Percentiles rank a stretch among this genome's conserved stretches.
Evolutionary conservation across 2,113 vertebrate species (phyloP).

Genomic region (Sinocyclocheilus maitianheensis): DNA sequence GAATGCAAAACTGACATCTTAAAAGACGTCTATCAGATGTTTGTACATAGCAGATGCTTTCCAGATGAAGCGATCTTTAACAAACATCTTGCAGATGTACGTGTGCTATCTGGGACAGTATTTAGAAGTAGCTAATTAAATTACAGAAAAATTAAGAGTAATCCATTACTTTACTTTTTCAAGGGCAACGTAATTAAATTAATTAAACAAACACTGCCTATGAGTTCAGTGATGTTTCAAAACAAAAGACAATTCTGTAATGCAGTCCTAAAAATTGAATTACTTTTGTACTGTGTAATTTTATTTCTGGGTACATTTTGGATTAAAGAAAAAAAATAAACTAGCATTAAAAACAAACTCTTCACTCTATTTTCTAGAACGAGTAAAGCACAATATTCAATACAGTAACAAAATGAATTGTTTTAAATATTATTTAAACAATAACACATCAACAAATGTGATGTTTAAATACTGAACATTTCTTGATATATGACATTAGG

Average conservation of each 20-base stretch:
- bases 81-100: too few relatives aligned
- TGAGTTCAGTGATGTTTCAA: background rate
- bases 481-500: background rate
- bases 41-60: too few relatives aligned
- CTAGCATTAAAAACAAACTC: background rate
- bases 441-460: background rate
- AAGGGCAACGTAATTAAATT: too few relatives aligned
- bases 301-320: background rate
- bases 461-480: background rate
- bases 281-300: background rate
- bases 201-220: too few relatives aligned
- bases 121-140: too few relatives aligned
- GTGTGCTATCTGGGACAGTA: too few relatives aligned
- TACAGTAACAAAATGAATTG: background rate
- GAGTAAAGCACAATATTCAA: background rate
- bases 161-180: too few relatives aligned
- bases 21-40: too few relatives aligned
- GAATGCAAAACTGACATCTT: too few relatives aligned
- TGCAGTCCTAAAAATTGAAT: background rate
- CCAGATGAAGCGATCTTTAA: too few relatives aligned
- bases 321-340: background rate
- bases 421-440: background rate
- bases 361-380: background rate
- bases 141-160: too few relatives aligned
- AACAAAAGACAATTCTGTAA: background rate